Base-by-base conservation (phyloP, 1,140 invertebrate species). In the Drosophila ohnishii region DNA sequence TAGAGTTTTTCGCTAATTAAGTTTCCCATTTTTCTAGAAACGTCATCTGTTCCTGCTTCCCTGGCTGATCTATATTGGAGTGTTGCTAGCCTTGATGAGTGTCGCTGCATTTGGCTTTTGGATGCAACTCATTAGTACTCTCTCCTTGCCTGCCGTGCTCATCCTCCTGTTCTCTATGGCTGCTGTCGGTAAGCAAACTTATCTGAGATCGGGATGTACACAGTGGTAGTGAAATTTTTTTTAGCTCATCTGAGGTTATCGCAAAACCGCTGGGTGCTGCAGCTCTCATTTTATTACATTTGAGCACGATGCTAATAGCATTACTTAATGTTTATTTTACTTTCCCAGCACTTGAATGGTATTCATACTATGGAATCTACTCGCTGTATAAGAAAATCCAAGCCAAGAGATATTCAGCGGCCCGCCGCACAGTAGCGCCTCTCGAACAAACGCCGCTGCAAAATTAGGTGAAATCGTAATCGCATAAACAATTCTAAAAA, bases 381-480 rank as follows among this genome's bases (percentile, higher is more conserved):
- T 76, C 85, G 50, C 62, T 89, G 34, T 89, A 53, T n/a, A 89
- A 77, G 50, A 56, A 81, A 10, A 75, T 89, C 50, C 85, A 81
- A 44, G 42, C 19, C 4, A 42, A 48, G 80, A 22, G 84, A 83
- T 10, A 8, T 59, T 10, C 71, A 75, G 40, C 71, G 71, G 2
- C n/a, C 14, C 14, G n/a, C 30, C 3, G 4, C 32, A 25, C 25
- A 28, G 25, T 5, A 28, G 25, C 25, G 25, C 25, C 25, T 28
- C 25, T 28, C 4, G 25, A 28, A 28, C 5, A 28, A 28, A 28
- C 22, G 22, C 22, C 22, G 22, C 2, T 22, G 22, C 2, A 22
- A 22, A 22, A 22, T 22, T 22, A 22, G 22, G 22, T 22, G 2
- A 22, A 22, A 22, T 22, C 1, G 2, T 22, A 22, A 22, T 22